Conservation (phyloP, 2,888 invertebrate species). For the Argyresthia albistria region DNA sequence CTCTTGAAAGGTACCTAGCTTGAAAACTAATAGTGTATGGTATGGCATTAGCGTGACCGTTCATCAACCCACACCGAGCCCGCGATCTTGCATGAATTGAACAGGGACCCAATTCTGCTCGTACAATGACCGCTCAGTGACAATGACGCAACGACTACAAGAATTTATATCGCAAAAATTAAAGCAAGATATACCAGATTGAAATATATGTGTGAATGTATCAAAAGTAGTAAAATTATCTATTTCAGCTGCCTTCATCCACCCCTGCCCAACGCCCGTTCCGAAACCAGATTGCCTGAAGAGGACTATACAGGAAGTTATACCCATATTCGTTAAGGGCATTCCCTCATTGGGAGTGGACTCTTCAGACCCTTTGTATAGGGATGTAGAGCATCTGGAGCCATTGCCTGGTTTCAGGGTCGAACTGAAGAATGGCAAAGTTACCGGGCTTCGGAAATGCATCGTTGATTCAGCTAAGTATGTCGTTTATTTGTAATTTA, state of each 20-base stretch:
- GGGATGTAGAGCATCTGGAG: constrained; percentile 22
- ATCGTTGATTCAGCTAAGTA: constrained; percentile 24
- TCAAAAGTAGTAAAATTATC: neutral
- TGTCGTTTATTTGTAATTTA: neutral
- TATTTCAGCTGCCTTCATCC: constrained; percentile 29
- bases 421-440: constrained; percentile 29
- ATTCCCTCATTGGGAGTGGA: constrained; percentile 32
- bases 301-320: constrained; percentile 29
- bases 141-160: too few relatives aligned
- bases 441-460: constrained; percentile 44
- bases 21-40: too few relatives aligned
- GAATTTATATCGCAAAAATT: too few relatives aligned
- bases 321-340: constrained; percentile 39
- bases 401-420: constrained; percentile 39
- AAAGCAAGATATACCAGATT: too few relatives aligned
- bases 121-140: too few relatives aligned
- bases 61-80: too few relatives aligned
- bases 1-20: too few relatives aligned
- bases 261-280: constrained; percentile 30
- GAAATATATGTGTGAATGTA: too few relatives aligned
- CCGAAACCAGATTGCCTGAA: constrained; percentile 31
- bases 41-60: too few relatives aligned
- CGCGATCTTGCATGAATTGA: too few relatives aligned
- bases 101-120: too few relatives aligned
- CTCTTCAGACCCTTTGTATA: constrained; percentile 30